Base-by-base conservation (phyloP, 2,113 vertebrate genomes). In the Oncorhynchus mykiss region DNA sequence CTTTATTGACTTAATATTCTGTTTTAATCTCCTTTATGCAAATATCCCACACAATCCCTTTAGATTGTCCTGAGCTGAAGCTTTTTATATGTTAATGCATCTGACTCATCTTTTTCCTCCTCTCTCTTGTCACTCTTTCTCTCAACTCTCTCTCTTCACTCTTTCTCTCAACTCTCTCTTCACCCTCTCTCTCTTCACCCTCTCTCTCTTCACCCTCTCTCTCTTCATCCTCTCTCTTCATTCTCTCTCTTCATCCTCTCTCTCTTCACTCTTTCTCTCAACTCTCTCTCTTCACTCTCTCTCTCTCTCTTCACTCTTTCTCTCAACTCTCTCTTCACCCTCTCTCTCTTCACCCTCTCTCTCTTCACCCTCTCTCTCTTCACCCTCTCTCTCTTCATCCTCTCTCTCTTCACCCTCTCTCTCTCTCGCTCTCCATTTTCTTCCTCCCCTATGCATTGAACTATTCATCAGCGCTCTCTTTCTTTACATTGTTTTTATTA, bases 1-100 rank as follows among this genome's bases (percentile, higher is more conserved):
- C 20, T 68, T 2, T 68, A 45, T 68, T 29, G 29, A 4, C 20
- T 68, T n/a, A 65, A 65, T n/a, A 60, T 20, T 25, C 62, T 68
- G 59, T n/a, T 22, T 27, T 68, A 68, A 68, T 68, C 67, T 39
- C 31, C 67, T 68, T 68, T 68, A 68, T 68, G 67, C 29, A 34
- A 68, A 68, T 68, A 68, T n/a, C 67, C 59, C 67, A 20, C 20
- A 34, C 29, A 68, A 68, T 34, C 34, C 29, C 67, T 68, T 68
- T n/a, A 34, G 67, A 68, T 20, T 18, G 11, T 68, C 67, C 18
- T 68, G 29, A 45, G 67, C 67, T 39, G 20, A 68, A 68, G 67
- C 67, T 20, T 68, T 68, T 68, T 68, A 68, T 68, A 68, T 68
- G 67, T 34, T 68, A 68, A 68, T 45, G 31, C 7, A 1, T 39